Evolutionary conservation across 1,140 invertebrate species (phyloP).

Genomic region (Akabosia matsudoensis): DNA sequence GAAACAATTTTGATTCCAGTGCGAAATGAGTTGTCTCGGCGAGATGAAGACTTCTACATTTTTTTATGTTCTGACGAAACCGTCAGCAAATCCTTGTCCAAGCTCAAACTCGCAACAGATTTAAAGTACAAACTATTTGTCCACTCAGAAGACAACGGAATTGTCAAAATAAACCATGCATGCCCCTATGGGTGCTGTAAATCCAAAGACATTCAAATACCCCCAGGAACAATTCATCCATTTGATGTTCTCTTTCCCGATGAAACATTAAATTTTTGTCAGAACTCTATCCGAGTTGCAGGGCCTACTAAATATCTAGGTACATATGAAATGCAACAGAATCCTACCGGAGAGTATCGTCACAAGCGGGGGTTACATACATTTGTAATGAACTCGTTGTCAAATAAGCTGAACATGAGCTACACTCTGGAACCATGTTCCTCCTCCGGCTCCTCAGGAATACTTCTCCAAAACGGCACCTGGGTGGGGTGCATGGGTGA

Average conservation of each 20-base stretch:
- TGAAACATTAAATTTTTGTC: background rate
- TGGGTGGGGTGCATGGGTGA: background rate
- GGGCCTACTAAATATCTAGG: background rate
- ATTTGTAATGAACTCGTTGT: background rate
- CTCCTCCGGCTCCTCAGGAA: background rate
- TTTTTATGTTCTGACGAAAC: no score
- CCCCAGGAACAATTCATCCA: background rate
- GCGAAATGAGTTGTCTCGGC: no score
- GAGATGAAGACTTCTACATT: no score
- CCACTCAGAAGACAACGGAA: no score
- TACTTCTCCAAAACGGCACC: background rate
- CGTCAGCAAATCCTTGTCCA: no score
- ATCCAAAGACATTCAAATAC: background rate
- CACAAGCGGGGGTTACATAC: background rate
- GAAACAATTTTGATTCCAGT: no score
- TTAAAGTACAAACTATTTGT: no score
- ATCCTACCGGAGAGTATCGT: background rate
- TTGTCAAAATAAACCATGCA: no score
- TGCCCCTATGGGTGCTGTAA: no score
- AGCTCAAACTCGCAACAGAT: no score
- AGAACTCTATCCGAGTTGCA: background rate
- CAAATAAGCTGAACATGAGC: background rate
- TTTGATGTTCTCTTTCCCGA: background rate
- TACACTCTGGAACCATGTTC: background rate
- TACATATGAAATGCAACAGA: background rate